Conservation (phyloP, 1,140 invertebrate species). For the Drosophila teissieri region DNA sequence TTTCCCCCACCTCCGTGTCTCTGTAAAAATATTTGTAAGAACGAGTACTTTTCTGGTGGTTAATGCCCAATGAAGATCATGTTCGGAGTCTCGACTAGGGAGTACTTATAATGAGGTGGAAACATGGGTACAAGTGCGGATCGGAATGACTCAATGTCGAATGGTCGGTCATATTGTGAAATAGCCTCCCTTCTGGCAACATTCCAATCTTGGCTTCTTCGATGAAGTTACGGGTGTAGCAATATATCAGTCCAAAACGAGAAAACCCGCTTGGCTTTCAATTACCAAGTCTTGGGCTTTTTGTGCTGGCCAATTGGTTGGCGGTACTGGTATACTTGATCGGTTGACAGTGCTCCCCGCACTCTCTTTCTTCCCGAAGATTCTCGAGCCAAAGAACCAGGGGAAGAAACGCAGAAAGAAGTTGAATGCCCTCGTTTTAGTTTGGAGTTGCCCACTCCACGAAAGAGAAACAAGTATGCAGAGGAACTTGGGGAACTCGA, state of each 20-base stretch:
- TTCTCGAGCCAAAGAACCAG: conserved; percentile 22
- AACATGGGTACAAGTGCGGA: conserved; percentile 30
- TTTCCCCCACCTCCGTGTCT: background rate
- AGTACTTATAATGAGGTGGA: conserved; percentile 31
- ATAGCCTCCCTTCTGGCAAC: conserved; percentile 20
- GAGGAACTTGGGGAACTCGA: background rate
- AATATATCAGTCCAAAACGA: conserved; percentile 13
- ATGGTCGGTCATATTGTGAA: conserved; percentile 14
- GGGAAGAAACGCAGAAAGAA: conserved; percentile 39
- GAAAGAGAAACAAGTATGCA: conserved; percentile 41
- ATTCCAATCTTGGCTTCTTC: conserved; percentile 23
- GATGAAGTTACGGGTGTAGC: background rate
- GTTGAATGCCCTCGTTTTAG: conserved; percentile 71
- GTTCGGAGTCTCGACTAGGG: conserved; percentile 1
- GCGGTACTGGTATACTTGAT: conserved; percentile 15
- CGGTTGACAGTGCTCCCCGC: conserved; percentile 40
- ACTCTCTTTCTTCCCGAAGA: conserved; percentile 15
- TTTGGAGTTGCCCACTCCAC: conserved; percentile 30
- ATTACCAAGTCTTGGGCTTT: conserved; percentile 40
- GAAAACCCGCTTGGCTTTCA: conserved; percentile 42
- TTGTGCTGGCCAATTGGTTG: conserved; percentile 15
- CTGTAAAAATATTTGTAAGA: background rate
- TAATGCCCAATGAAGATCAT: conserved; percentile 22
- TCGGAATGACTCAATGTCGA: conserved; percentile 27
- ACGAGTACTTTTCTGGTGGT: background rate